Base-by-base conservation (phyloP, 2,113 vertebrate genomes). In the Xyliphius kryptos region DNA sequence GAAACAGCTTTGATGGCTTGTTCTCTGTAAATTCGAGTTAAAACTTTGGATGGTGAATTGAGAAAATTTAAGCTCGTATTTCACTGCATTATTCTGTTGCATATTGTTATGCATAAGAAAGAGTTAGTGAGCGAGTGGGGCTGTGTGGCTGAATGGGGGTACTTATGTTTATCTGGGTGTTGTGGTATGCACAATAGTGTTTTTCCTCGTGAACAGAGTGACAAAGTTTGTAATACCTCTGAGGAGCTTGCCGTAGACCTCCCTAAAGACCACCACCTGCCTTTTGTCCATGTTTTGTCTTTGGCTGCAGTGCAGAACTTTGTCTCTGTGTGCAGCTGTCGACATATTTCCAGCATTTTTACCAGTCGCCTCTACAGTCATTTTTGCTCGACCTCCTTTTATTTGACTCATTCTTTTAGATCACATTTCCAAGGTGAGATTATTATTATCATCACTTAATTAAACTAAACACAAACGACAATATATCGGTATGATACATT, bases 241-340 rank as follows among this genome's bases (percentile, higher is more conserved):
- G 47, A 51, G 51, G 8, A 48, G 51, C 40, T 56, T 61, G 40
- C 40, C 44, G 14, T 51, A 69, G 71, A 73, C 67, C 66, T 68
- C 66, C 62, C 43, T 64, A 52, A 56, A 41, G 68, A 55, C 50
- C 53, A 51, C 66, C 66, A 71, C 73, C 69, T 71, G 69, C 69
- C 54, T 63, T 74, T 70, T 67, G 56, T 71, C 73, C 57, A 62
- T 71, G 68, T 71, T 68, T 58, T 71, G 60, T 68, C 65, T 72
- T 59, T 61, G 63, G 55, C 62, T 69, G 15, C 53, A 19, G 12
- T 63, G 41, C 5, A 60, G 61, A 44, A 52, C 38, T 65, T 60
- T 49, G 69, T 65, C 67, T 63, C 63, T 66, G 38, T 36, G 49
- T 59, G 69, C 77, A 79, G 77, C 77, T 76, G 77, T 79, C 68